Percentiles rank a stretch among this genome's conserved stretches.
Evolutionary conservation across 2,888 invertebrate genomes (phyloP).

Genomic region (Synanthedon myopaeformis): DNA sequence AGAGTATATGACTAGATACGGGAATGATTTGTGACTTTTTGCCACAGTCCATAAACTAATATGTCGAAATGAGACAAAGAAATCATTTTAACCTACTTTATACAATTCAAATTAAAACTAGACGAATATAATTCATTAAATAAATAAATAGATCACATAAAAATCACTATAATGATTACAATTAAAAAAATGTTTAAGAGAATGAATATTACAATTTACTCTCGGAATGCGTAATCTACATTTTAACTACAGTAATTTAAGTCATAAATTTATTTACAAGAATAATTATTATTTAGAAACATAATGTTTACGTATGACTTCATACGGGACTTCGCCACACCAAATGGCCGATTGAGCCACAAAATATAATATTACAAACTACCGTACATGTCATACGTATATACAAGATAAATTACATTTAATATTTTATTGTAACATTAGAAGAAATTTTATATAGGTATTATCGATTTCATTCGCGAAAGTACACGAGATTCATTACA

Average conservation of each 20-base stretch:
- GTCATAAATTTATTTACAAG: constrained; percentile 58
- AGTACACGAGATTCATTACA: constrained; percentile 33
- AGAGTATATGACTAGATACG: constrained; percentile 50
- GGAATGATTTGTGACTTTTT: constrained; percentile 34
- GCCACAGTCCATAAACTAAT: too few species aligned
- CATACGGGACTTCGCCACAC: constrained; percentile 36
- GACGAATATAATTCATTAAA: not conserved
- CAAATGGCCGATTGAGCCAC: constrained; percentile 38
- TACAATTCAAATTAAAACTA: constrained; percentile 45
- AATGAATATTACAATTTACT: not conserved
- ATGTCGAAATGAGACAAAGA: too few species aligned
- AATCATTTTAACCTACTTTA: constrained; percentile 56
- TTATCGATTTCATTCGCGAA: constrained; percentile 35
- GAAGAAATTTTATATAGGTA: constrained; percentile 46
- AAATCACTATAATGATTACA: constrained; percentile 16
- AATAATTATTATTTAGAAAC: constrained; percentile 32
- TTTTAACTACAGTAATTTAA: constrained; percentile 37
- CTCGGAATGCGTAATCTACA: constrained; percentile 42
- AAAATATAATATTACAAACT: constrained; percentile 42
- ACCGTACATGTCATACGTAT: constrained; percentile 63
- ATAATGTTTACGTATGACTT: constrained; percentile 50
- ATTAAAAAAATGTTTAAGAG: constrained; percentile 21
- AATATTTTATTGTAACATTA: constrained; percentile 50
- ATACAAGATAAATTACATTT: constrained; percentile 60
- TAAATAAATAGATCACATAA: constrained; percentile 7